Evolutionary conservation across 2,113 vertebrate species (phyloP).

Genomic region (Hymenochirus boettgeri): DNA sequence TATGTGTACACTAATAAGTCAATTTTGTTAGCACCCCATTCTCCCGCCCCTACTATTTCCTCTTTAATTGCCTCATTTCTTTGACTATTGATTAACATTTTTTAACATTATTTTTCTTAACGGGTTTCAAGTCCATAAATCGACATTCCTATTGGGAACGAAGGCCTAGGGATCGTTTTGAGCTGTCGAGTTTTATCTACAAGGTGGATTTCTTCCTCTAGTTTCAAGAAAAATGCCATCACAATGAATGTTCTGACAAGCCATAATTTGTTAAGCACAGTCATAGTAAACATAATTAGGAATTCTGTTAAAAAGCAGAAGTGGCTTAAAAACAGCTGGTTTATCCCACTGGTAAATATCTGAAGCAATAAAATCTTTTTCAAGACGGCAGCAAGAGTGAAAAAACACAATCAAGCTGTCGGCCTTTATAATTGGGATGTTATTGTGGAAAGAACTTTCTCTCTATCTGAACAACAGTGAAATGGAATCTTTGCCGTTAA

Average conservation of each 20-base stretch:
- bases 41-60: too few species aligned
- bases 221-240: background rate
- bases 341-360: constrained; percentile 42
- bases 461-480: constrained; percentile 30
- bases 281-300: constrained; percentile 24
- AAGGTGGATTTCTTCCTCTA: background rate
- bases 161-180: too few species aligned
- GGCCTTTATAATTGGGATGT: constrained; percentile 11
- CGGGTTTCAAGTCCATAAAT: too few species aligned
- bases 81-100: too few species aligned
- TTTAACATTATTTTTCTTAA: too few species aligned
- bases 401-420: constrained; percentile 33
- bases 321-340: constrained; percentile 25
- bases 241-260: background rate
- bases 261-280: background rate
- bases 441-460: constrained; percentile 8
- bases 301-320: constrained; percentile 19
- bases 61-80: too few species aligned
- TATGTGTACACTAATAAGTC: too few species aligned
- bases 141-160: too few species aligned
- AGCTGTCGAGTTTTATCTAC: background rate
- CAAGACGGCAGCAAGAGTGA: constrained; percentile 36
- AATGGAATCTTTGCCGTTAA: constrained; percentile 34
- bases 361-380: constrained; percentile 27
- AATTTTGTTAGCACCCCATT: too few species aligned